Base-by-base conservation (phyloP, 2,888 invertebrate genomes). In the Beris chalybata region DNA sequence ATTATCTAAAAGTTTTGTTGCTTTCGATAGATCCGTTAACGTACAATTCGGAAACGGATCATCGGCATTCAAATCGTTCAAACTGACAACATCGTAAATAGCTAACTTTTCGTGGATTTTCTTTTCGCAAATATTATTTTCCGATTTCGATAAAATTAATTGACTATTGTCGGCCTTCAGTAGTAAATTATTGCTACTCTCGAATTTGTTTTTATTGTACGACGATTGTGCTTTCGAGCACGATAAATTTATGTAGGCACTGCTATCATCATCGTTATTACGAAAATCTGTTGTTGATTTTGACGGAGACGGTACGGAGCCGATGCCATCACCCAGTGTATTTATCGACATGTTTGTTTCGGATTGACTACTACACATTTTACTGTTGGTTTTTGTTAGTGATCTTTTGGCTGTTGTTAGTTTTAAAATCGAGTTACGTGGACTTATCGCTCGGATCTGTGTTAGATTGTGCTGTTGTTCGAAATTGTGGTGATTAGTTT, bases 41-140 rank as follows among this genome's bases (percentile, higher is more conserved):
- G 70, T 71, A 38, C 71, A 61, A 66, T 72, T 69, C 31, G 71
- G 70, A 63, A 71, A 70, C 38, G 68, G 69, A 38, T 73, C 71
- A 11, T 64, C 69, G 43, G 69, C 67, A 67, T 71, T 73, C 15
- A 75, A 71, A 69, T 75, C 73, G 52, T 74, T 74, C 56, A 75
- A 64, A 61, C 75, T 75, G 30, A 74, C 75, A 50, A 74, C 74
- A 71, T 75, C 72, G 52, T 72, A 74, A n/a, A 72, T 71, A 11
- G 71, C 68, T 52, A 72, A 65, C 48, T 70, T 71, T 13, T 67
- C 67, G 11, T 70, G 68, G 3, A 67, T 59, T 56, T 71, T 71
- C 58, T 72, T 71, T 58, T 74, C 72, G 54, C 70, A 74, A 56
- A 75, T 75, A 65, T 75, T 74, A 57, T 72, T 74, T 59, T 74